A percentile compares a stretch with the other conserved stretches of the same genome.
Conservation (phyloP, 2,797 vertebrate species). For the Simalia tracyae region DNA sequence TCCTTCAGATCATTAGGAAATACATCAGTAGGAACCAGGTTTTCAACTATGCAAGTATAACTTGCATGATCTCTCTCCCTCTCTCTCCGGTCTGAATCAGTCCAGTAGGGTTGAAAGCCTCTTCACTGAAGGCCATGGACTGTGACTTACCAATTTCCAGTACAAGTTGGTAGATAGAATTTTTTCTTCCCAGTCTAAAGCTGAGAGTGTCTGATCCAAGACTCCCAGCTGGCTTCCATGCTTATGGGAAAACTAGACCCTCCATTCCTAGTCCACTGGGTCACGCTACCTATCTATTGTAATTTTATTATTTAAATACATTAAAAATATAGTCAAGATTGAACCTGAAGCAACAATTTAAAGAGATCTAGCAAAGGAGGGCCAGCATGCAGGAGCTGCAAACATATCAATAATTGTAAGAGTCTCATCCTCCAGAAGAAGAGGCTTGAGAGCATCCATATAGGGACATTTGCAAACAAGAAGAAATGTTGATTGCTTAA, state of each 20-base stretch:
- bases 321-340: background rate
- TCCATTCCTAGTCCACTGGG: background rate
- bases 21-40: slow-evolving; percentile 12
- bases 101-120: background rate
- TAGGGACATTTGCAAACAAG: background rate
- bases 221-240: background rate
- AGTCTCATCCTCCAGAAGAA: background rate
- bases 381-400: background rate
- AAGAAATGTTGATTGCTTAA: background rate
- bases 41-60: slow-evolving; percentile 21
- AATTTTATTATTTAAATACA: background rate
- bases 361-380: background rate
- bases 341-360: background rate
- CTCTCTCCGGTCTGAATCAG: background rate
- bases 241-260: background rate
- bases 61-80: background rate
- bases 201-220: background rate
- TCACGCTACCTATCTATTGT: background rate
- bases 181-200: background rate
- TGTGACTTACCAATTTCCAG: background rate
- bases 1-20: slow-evolving; percentile 26
- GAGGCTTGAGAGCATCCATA: background rate
- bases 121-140: background rate
- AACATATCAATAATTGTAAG: background rate
- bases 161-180: background rate